These are phyloP conservation scores for Rattus rattus DNA, from an alignment of 2,113 vertebrate species.

Conservation along the genomic window DNA sequence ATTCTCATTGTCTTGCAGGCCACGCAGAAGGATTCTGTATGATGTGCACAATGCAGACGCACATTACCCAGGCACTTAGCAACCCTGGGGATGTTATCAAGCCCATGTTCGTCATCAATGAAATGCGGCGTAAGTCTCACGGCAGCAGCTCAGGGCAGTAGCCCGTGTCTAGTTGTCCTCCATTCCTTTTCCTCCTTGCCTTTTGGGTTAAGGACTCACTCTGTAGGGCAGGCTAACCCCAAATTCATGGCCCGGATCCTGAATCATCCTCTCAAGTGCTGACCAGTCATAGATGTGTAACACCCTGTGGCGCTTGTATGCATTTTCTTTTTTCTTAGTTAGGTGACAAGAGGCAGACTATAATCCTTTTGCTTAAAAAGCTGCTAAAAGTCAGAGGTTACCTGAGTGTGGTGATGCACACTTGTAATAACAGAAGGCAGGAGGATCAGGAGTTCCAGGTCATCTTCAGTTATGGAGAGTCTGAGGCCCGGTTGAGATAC, in stretches of 20 bases:
- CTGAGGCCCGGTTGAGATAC: neutral
- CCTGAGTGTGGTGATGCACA: neutral
- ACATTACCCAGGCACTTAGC: slow-evolving; percentile 94
- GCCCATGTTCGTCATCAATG: slow-evolving; percentile 94
- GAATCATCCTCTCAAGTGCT: neutral
- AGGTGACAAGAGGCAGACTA: neutral
- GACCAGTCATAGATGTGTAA: neutral
- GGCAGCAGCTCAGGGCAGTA: neutral
- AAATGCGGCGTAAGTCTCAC: slow-evolving; percentile 92
- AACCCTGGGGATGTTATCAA: slow-evolving; percentile 96
- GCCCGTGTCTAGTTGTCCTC: neutral
- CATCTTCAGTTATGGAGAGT: neutral
- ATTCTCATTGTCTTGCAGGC: slow-evolving; percentile 86
- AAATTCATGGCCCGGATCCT: neutral
- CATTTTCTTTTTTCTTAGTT: slow-evolving; percentile 25
- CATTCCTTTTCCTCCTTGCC: neutral
- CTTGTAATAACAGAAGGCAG: neutral
- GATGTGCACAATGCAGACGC: slow-evolving; percentile 98
- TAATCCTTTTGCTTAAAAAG: slow-evolving; percentile 53
- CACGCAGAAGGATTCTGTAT: slow-evolving; percentile 96
- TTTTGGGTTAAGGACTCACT: neutral
- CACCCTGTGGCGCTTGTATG: neutral
- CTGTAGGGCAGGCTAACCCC: neutral
- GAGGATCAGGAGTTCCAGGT: neutral
- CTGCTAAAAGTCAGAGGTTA: slow-evolving; percentile 17